Conservation (phyloP, 2,888 invertebrate species). For the Noctuana brunneofusca region DNA sequence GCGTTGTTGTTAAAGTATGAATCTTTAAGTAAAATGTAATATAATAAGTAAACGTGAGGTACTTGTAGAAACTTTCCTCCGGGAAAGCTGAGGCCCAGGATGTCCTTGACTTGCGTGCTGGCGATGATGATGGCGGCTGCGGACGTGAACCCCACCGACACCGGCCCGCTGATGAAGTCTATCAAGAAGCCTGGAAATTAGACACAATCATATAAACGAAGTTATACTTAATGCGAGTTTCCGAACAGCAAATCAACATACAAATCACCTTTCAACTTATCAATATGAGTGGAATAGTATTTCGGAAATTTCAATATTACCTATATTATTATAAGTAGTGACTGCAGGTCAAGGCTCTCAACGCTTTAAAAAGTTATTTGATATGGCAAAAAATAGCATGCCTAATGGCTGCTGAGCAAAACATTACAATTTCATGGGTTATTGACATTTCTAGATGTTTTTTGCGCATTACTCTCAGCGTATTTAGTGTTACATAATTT, state of each 20-base stretch:
- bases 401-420: slow-evolving; percentile 2
- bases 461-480: not conserved
- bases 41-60: not conserved
- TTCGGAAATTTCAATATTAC: no score
- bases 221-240: no score
- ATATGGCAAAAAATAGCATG: not conserved
- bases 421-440: slow-evolving; percentile 4
- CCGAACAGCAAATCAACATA: no score
- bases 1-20: no score
- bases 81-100: slow-evolving; percentile 86
- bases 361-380: not conserved
- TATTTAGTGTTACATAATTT: no score
- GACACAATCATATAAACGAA: no score
- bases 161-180: slow-evolving; percentile 93
- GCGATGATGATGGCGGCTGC: slow-evolving; percentile 93
- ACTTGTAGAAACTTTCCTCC: slow-evolving; percentile 88
- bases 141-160: slow-evolving; percentile 91
- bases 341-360: slow-evolving; percentile 1
- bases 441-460: not conserved
- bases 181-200: slow-evolving; percentile 86
- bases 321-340: no score
- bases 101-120: slow-evolving; percentile 90
- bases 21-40: no score
- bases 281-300: no score
- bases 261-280: no score